Evolutionary conservation across 2,888 invertebrate species (phyloP), one percentile per base, ranked within the genome.

Genomic region (Arrhopalites spinosus): DNA sequence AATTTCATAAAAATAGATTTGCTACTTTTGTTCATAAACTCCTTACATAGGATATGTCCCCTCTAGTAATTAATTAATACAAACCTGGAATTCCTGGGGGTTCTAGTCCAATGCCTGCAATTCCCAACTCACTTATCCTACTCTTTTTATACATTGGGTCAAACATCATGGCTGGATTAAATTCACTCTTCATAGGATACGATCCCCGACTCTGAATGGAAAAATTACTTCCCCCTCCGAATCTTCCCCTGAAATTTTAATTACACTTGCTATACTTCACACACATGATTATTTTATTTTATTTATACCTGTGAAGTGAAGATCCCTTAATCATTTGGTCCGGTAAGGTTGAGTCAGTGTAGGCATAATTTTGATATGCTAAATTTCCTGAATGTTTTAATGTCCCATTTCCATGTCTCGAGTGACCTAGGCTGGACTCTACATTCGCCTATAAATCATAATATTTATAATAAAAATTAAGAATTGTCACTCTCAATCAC

Each of bases 341-440:
- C 56, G 76, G 76, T 47, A 78, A 76, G n/a, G 77, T 79, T 29
- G 81, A 79, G 74, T 79, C 81, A 73, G 78, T 78, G 72, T 81
- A 81, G 70, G 78, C 81, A 74, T 79, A 80, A 76, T 81, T 81
- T 68, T 79, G 81, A 72, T 81, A 81, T 17, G 79, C 80, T 56
- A 81, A 73, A 56, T 78, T 78, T 68, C 69, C 78, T 45, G 77
- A 78, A 23, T 43, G 77, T 59, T 81, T 81, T 30, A 81, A 68
- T 13, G 81, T 81, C 43, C 81, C 81, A 1, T 63, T 53, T 56
- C n/a, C 15, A 25, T 7, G 20, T 17, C 59, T 7, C 15, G 50
- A 45, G 63, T 36, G n/a, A 25, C 59, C 27, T 30, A 36, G 36
- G 2, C 78, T 75, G n/a, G 77, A 76, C 61, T 81, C 81, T 20